These are phyloP conservation scores for Athene noctua DNA, from an alignment of 2,113 vertebrate species.

Conservation along the genomic window DNA sequence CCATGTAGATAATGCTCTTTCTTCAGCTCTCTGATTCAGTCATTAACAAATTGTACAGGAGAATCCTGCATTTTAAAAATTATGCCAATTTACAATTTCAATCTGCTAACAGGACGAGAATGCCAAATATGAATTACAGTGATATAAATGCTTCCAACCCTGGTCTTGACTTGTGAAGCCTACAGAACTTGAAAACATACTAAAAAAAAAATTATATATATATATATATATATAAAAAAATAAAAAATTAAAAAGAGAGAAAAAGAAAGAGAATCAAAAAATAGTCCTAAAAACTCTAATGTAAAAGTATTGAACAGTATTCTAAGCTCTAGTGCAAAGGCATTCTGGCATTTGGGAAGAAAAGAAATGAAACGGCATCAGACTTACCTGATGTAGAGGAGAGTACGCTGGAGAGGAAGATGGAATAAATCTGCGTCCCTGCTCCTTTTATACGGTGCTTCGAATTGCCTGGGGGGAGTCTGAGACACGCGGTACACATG, in stretches of 20 bases:
- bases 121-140: neutral
- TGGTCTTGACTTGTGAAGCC: neutral
- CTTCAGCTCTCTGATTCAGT: neutral
- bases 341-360: neutral
- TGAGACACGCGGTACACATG: neutral
- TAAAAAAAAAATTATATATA: rapidly evolving
- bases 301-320: rapidly evolving
- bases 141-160: neutral
- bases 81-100: neutral
- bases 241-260: neutral
- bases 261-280: neutral
- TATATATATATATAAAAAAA: too few relatives aligned
- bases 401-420: neutral
- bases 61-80: neutral
- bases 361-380: rapidly evolving
- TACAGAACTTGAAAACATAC: neutral
- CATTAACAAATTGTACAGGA: neutral
- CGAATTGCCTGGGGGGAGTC: neutral
- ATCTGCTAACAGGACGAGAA: neutral
- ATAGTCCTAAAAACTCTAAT: neutral
- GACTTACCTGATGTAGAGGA: neutral
- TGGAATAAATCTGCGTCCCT: rapidly evolving
- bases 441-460: neutral
- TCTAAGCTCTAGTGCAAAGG: neutral
- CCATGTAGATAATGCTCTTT: neutral